Evolutionary conservation across 2,888 invertebrate species (phyloP).

Genomic region (Catocala fraxini): DNA sequence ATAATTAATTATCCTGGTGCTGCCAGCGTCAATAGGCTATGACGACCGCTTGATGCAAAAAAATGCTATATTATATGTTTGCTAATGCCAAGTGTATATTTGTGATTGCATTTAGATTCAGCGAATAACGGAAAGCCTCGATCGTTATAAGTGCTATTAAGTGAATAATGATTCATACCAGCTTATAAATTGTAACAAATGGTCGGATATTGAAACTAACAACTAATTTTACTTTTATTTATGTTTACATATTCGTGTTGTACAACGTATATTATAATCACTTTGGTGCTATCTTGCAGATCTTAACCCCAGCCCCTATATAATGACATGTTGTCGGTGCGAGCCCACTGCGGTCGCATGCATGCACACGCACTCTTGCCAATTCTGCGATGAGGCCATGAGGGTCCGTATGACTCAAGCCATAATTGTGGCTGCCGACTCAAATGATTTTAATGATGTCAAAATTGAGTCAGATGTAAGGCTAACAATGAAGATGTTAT

Average conservation of each 20-base stretch:
- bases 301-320: slow-evolving; percentile 45
- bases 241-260: slow-evolving; percentile 3
- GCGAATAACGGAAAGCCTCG: no score
- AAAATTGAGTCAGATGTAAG: slow-evolving; percentile 63
- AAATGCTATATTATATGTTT: no score
- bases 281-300: slow-evolving; percentile 33
- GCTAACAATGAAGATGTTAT: slow-evolving; percentile 61
- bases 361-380: slow-evolving; percentile 46
- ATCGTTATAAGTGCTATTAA: no score
- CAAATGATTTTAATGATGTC: slow-evolving; percentile 68
- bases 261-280: slow-evolving; percentile 7
- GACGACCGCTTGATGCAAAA: no score
- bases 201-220: no score
- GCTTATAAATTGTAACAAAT: no score
- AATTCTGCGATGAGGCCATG: slow-evolving; percentile 58
- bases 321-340: slow-evolving; percentile 55
- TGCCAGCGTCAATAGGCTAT: no score
- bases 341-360: slow-evolving; percentile 43
- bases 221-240: neutral
- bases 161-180: no score
- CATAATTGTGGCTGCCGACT: slow-evolving; percentile 57
- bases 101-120: no score
- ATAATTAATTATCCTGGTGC: no score
- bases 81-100: no score
- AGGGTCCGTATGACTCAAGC: slow-evolving; percentile 32